Evolutionary conservation across 2,888 invertebrate genomes (phyloP), one percentile per base, ranked within the genome.

Genomic region (Ectobius pallidus): DNA sequence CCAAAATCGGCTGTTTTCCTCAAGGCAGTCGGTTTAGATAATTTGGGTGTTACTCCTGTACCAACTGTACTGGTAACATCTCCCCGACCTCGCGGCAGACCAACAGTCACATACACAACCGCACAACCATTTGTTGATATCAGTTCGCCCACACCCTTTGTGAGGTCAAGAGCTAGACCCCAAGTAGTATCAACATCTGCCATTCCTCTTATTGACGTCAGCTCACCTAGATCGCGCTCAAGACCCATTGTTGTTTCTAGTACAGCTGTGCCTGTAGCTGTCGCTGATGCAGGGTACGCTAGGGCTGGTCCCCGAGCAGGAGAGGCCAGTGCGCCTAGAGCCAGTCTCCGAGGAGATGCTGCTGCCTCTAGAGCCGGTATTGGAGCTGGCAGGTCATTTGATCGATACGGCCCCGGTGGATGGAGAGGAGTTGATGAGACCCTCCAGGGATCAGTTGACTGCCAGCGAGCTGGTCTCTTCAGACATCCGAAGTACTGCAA

Each of bases 401-500:
- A 89, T 78, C 84, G 88, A 14, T 89, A 87, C 76, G 89, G 89
- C 18, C 88, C 89, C 0, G 89, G 88, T n/a, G 89, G 88, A 27
- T 84, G 84, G 81, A 85, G 89, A 76, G 85, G 86, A 76, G 82
- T 86, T 75, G 86, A 87, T 63, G 88, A 89, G 79, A 88, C 86
- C 1, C 81, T 90, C 14, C 86, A 87, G 86, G 85, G 84, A 2
- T 81, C 79, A 7, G 81, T 82, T 6, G 83, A 84, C 27, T 87
- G 87, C 73, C 85, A 85, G 25, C 80, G 87, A 67, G 82, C 87
- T 1, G 87, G 87, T 75, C 82, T 87, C 1, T 87, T 87, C 80
- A 78, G 86, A 70, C 93, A 93, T 80, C 93, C 93, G 0, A 90
- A 89, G 76, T 89, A 90, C 78, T 93, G 93, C 80, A 92, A 92